Evolutionary conservation across 2,797 vertebrate genomes (phyloP).

Genomic region (Hoplostethus mediterraneus): DNA sequence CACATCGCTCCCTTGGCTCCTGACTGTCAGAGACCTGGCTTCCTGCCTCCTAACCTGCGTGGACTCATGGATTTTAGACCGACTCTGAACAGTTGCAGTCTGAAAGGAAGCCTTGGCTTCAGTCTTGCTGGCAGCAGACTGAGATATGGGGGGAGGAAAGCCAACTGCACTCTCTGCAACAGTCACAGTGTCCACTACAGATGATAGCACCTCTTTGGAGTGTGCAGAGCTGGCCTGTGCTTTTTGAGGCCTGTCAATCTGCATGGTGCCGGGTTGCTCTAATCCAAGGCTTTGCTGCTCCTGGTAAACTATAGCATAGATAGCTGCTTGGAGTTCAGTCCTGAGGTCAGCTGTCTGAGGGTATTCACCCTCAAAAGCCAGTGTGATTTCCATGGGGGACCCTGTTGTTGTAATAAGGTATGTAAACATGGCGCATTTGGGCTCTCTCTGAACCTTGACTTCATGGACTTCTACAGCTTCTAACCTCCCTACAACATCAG

Average conservation of each 20-base stretch:
- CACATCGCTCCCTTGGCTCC: slow-evolving; percentile 71
- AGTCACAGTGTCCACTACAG: slow-evolving; percentile 68
- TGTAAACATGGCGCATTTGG: slow-evolving; percentile 73
- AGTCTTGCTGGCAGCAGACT: slow-evolving; percentile 71
- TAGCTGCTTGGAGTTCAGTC: slow-evolving; percentile 84
- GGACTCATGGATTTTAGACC: slow-evolving; percentile 63
- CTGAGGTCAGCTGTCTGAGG: slow-evolving; percentile 86
- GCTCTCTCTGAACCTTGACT: slow-evolving; percentile 83
- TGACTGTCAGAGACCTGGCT: slow-evolving; percentile 48
- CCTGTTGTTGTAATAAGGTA: slow-evolving; percentile 86
- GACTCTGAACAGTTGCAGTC: slow-evolving; percentile 55
- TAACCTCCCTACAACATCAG: slow-evolving; percentile 84
- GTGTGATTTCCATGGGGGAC: slow-evolving; percentile 85
- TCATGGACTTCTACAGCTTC: slow-evolving; percentile 83
- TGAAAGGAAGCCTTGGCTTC: slow-evolving; percentile 70
- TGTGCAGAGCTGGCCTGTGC: slow-evolving; percentile 51
- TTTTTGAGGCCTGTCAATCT: slow-evolving; percentile 63
- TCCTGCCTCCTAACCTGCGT: slow-evolving; percentile 62
- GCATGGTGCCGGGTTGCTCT: slow-evolving; percentile 75
- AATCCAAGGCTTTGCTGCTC: slow-evolving; percentile 82
- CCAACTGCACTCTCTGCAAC: slow-evolving; percentile 69
- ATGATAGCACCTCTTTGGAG: slow-evolving; percentile 66
- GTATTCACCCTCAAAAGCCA: slow-evolving; percentile 85
- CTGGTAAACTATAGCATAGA: slow-evolving; percentile 86
- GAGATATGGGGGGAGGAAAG: slow-evolving; percentile 54